These are phyloP conservation scores for Phymastichus coffea DNA, from an alignment of 1,140 invertebrate genomes.

Conservation along the genomic window DNA sequence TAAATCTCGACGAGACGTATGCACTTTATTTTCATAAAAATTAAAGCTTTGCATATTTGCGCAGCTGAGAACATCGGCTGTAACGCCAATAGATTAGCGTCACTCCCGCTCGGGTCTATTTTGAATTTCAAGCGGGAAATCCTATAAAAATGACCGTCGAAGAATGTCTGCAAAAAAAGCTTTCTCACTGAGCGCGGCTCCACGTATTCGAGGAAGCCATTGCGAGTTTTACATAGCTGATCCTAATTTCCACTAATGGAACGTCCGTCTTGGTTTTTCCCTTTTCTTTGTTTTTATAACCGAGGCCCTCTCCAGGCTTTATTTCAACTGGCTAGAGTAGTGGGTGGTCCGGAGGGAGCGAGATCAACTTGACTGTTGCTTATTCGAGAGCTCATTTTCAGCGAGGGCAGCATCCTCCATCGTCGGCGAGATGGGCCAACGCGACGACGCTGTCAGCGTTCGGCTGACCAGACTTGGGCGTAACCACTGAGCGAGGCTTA, in stretches of 20 bases:
- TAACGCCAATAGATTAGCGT: too few relatives aligned
- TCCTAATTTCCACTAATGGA: slow-evolving; percentile 23
- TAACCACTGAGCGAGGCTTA: slow-evolving; percentile 11
- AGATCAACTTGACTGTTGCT: background rate
- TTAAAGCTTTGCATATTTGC: too few relatives aligned
- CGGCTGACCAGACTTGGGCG: slow-evolving; percentile 21
- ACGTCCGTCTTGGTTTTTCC: slow-evolving; percentile 3
- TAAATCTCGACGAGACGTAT: too few relatives aligned
- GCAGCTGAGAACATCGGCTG: too few relatives aligned
- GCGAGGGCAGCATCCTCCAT: background rate
- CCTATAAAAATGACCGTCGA: background rate
- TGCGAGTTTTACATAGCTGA: slow-evolving; percentile 25
- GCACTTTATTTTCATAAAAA: too few relatives aligned
- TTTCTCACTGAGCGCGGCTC: background rate
- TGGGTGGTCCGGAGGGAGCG: background rate
- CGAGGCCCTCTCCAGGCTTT: background rate
- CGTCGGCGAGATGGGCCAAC: too few relatives aligned
- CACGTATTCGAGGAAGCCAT: slow-evolving; percentile 1
- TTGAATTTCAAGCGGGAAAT: background rate
- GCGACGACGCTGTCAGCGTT: background rate
- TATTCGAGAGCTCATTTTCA: slow-evolving; percentile 2
- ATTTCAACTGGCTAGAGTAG: background rate
- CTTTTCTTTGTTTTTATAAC: background rate
- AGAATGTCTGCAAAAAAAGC: background rate
- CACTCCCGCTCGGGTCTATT: too few relatives aligned